Evolutionary conservation across 2,888 invertebrate genomes (phyloP).

Genomic region (Cryptocephalus moraei): DNA sequence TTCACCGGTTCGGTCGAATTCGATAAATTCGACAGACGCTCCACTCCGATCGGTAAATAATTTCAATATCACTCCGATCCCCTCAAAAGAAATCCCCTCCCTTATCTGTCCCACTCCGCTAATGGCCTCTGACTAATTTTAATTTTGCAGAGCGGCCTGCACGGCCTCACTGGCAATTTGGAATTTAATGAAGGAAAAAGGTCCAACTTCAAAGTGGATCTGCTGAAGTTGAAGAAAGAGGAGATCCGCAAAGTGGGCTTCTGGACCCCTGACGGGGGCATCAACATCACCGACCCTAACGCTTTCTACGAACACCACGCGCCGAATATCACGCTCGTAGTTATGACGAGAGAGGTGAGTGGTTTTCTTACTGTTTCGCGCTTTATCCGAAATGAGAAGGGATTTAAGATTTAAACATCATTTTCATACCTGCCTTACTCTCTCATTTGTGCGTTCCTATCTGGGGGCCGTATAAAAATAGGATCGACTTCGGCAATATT

Average conservation of each 20-base stretch:
- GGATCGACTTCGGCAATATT: too few relatives aligned
- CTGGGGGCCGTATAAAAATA: too few relatives aligned
- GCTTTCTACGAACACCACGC: constrained; percentile 76
- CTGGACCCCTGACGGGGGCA: constrained; percentile 66
- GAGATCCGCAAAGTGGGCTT: constrained; percentile 71
- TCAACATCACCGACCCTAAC: constrained; percentile 74
- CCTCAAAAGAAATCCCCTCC: too few relatives aligned
- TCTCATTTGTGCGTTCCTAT: too few relatives aligned
- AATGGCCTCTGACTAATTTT: not conserved
- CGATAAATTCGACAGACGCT: too few relatives aligned
- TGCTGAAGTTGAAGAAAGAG: constrained; percentile 70
- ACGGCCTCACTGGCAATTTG: constrained; percentile 80
- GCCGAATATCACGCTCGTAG: constrained; percentile 78
- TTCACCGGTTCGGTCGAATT: too few relatives aligned
- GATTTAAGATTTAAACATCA: too few relatives aligned
- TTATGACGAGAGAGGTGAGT: constrained; percentile 80
- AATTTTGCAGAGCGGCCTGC: constrained; percentile 57
- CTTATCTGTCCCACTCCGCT: too few relatives aligned
- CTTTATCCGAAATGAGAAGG: too few relatives aligned
- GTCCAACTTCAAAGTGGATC: constrained; percentile 74
- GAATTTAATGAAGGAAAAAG: constrained; percentile 79
- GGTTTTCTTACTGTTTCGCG: not conserved
- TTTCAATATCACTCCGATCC: too few relatives aligned
- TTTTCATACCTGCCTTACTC: too few relatives aligned
- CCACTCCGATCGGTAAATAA: too few relatives aligned